Evolutionary conservation across 2,888 invertebrate genomes (phyloP), one percentile per base, ranked within the genome.

Genomic region (Protonemura montana): DNA sequence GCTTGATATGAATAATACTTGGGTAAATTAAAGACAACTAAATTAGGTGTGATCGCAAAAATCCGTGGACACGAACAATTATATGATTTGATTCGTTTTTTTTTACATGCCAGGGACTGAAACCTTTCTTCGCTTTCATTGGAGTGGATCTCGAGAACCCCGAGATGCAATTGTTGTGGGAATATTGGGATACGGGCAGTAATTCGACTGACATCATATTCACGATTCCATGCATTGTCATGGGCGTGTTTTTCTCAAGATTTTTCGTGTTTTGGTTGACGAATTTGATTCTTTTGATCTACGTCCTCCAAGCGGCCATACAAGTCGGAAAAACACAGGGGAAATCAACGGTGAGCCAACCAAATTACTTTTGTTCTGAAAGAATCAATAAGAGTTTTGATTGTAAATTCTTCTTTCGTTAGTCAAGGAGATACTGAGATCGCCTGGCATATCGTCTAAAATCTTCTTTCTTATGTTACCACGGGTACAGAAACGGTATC

Each of bases 161-260:
- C 35, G 1, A 10, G 21, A 3, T 59, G 7, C 6, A 59, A 13
- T 2, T 21, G 21, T 59, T 16, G 16, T 59, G 59, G 59, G 13
- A 59, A 2, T 2, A 21, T 21, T 59, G 59, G 59, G 16, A 28
- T 21, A 1, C 82, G 21, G 42, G 21, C 82, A 10, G 7, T 26
- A 25, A 5, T 81, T 26, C 84, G 0, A 25, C 13, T 6, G 84
- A 84, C 76, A 13, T 84, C 27, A 21, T 76, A 59, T 42, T 59
- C n/a, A 30, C 84, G 5, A 76, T 84, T 5, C 84, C 84, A 26
- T 27, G 76, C 27, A 76, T 84, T 16, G 29, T 27, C 59, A 84
- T 84, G 84, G 84, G 84, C 16, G 28, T 84, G 26, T 28, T 84
- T 28, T 84, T 84, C 29, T 76, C 76, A 13, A 25, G 84, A 27